Base-by-base conservation (phyloP, 2,888 invertebrate species). In the Melieria omissa region DNA sequence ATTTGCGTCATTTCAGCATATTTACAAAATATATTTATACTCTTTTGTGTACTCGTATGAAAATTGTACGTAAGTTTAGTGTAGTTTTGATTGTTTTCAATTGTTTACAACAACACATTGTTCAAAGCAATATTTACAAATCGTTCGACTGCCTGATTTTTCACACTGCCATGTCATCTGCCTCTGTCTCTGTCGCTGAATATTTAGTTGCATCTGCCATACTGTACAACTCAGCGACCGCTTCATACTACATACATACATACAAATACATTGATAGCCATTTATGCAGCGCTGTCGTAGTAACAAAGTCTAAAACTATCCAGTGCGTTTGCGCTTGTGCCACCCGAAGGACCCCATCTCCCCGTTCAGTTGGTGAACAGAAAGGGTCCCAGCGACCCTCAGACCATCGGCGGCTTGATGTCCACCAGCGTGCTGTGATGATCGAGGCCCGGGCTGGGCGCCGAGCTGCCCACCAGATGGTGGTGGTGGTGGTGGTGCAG, bases 311-410 rank as follows among this genome's bases (percentile, higher is more conserved):
- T 9, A 12, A 9, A 49, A 12, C 49, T 12, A 49, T 49, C 49
- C 9, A 10, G 9, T 12, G 12, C 12, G 49, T 49, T 10, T 49
- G 49, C 49, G 12, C 49, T 10, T 49, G 49, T 10, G 12, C 49
- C 9, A 44, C 41, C 49, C 61, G 14, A 73, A 74, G 76, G 76
- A 77, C 73, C 77, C 77, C 41, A 62, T 69, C 65, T 74, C 73
- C 14, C 77, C 71, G 78, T 66, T 84, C 80, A 84, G 75, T 84
- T 84, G 76, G 85, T 83, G 77, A 86, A 86, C 78, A 86, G 80
- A 79, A 86, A 91, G 91, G 90, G 91, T 89, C 92, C 92, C 90
- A 91, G 92, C 90, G 91, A 92, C 74, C 85, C 85, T 87, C 86
- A 87, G 82, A 86, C 87, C 82, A 87, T 83, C 71, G 87, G 85